Percentiles rank a stretch among this genome's conserved stretches.
phyloP scores from a whole-genome alignment of 2,113 vertebrate genomes.

The Macaca fascicularis region T2T-MFA8v1.1 NC_088395.1:47437501-47438000 shows the following conservation, averaged over 20 bases:
- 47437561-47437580: not conserved
- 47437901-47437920: not conserved
- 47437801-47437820: not conserved
- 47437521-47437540: not conserved
- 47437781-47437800: not conserved
- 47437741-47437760: not conserved
- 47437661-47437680: not conserved
- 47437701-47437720: not conserved
- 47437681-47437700: not conserved
- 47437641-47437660: not conserved
- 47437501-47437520: not conserved
- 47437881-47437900: not conserved
- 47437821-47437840: not conserved
- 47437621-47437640: not conserved
- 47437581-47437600: not conserved
- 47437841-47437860: not conserved
- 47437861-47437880: not conserved
- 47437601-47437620: not conserved
- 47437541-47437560: not conserved
- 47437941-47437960: too few relatives aligned
- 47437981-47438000: not conserved
- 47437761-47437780: not conserved
- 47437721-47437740: not conserved
- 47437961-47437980: accelerated
- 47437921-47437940: not conserved